Conservation (phyloP, 2,888 invertebrate genomes). For the Spilosoma lubricipeda region DNA sequence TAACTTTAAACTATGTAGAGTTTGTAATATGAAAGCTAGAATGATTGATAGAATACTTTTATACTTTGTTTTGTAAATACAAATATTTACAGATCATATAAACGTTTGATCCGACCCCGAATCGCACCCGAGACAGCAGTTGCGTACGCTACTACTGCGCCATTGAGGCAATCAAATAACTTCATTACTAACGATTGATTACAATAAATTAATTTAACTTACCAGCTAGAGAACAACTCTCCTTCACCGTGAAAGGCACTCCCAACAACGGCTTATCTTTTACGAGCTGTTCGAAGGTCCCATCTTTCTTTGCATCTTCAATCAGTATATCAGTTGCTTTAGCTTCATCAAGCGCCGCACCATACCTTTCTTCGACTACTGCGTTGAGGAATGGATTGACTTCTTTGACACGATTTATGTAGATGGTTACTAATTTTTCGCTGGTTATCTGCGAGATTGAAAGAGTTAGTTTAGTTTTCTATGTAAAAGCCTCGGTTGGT, state of each 20-base stretch:
- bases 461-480: background rate
- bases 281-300: slow-evolving; percentile 72
- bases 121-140: no score
- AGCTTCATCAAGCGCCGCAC: slow-evolving; percentile 88
- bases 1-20: no score
- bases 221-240: slow-evolving; percentile 92
- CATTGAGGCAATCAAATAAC: no score
- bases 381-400: slow-evolving; percentile 90
- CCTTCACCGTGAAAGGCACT: slow-evolving; percentile 93
- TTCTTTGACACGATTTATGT: slow-evolving; percentile 87
- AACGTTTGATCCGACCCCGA: no score
- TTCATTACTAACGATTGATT: no score
- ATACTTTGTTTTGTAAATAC: no score
- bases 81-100: no score
- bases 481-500: background rate
- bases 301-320: slow-evolving; percentile 58
- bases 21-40: no score
- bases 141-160: no score
- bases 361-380: slow-evolving; percentile 88
- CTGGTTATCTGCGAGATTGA: slow-evolving; percentile 83
- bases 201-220: slow-evolving; percentile 32
- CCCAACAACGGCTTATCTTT: slow-evolving; percentile 90
- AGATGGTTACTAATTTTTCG: slow-evolving; percentile 86
- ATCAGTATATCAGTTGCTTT: slow-evolving; percentile 82
- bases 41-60: no score